A percentile compares a stretch with the other conserved stretches of the same genome.
Conservation (phyloP, 2,113 vertebrate genomes). For the Lynx canadensis region DNA sequence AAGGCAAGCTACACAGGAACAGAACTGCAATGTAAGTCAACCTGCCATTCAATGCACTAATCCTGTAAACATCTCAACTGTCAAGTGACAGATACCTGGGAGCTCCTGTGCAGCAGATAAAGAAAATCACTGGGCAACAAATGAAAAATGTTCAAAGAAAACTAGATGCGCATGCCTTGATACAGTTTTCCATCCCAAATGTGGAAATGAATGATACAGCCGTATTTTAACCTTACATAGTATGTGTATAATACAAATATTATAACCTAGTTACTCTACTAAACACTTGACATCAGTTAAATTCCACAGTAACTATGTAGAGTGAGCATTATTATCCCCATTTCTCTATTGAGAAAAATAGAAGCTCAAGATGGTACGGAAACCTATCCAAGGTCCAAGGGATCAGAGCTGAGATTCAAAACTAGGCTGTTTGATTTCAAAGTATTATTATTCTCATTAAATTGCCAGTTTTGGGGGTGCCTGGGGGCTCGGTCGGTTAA, state of each 20-base stretch:
- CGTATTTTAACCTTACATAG: background rate
- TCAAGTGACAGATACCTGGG: conserved; percentile 89
- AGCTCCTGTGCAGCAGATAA: conserved; percentile 88
- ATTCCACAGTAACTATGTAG: background rate
- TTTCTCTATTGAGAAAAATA: background rate
- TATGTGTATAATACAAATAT: background rate
- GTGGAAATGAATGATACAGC: conserved; percentile 21
- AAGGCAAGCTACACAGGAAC: conserved; percentile 85
- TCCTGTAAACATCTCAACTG: conserved; percentile 88
- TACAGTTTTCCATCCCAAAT: conserved; percentile 45
- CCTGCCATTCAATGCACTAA: conserved; percentile 90
- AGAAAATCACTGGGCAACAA: conserved; percentile 81
- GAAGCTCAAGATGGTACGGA: background rate
- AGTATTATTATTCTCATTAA: background rate
- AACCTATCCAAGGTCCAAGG: background rate
- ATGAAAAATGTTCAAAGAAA: conserved; percentile 79
- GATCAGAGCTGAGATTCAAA: background rate
- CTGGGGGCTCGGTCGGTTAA: too few relatives aligned
- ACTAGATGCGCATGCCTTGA: conserved; percentile 46
- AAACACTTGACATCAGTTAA: background rate
- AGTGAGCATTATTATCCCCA: too few relatives aligned
- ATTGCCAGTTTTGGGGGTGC: background rate
- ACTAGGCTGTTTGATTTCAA: background rate
- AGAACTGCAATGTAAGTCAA: conserved; percentile 87
- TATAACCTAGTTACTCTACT: background rate